Base-by-base conservation (phyloP, 2,113 vertebrate genomes). In the Thermophis baileyi region DNA sequence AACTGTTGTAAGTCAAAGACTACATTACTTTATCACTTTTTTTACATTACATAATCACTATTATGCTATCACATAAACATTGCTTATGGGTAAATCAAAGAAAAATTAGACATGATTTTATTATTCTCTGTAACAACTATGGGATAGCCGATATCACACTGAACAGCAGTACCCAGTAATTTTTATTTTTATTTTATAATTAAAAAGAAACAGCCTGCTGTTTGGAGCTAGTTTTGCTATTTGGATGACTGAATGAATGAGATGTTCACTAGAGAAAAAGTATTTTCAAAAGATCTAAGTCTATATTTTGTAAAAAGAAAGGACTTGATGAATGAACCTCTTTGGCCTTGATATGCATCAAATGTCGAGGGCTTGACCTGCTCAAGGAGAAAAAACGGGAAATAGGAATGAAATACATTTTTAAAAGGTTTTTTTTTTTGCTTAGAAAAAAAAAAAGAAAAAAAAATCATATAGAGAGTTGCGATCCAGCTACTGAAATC, bases 251-350 rank as follows among this genome's bases (percentile, higher is more conserved):
- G 47, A 93, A 86, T 85, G 90, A 55, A 69, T 0, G 2, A 85
- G 88, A 90, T 94, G 96, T 94, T 95, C 94, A 94, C 81, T 94
- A 94, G 94, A 94, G 55, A 93, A 93, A 96, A 94, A 57, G 86
- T 90, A 49, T 93, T n/a, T 95, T 94, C 69, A 91, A 90, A 74
- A 94, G 69, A 94, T 94, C 86, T 89, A 97, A 95, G 69, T 89
- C 35, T 93, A 89, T 95, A 57, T 94, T 95, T 94, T 96, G 89
- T 93, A 92, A 94, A 94, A 94, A 93, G 96, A 91, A 94, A 96
- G 92, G 92, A 53, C 88, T 96, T 96, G 92, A 54, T 93, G 89
- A 96, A 90, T 89, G 94, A 94, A 94, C 92, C 87, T 92, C 57
- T 94, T 93, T 89, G 74, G 74, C 90, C 53, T 94, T 94, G 54